A percentile compares a stretch with the other conserved stretches of the same genome.
These are phyloP conservation scores for Platerodrilus igneus DNA, from an alignment of 2,888 invertebrate species.

Conservation along the genomic window DNA sequence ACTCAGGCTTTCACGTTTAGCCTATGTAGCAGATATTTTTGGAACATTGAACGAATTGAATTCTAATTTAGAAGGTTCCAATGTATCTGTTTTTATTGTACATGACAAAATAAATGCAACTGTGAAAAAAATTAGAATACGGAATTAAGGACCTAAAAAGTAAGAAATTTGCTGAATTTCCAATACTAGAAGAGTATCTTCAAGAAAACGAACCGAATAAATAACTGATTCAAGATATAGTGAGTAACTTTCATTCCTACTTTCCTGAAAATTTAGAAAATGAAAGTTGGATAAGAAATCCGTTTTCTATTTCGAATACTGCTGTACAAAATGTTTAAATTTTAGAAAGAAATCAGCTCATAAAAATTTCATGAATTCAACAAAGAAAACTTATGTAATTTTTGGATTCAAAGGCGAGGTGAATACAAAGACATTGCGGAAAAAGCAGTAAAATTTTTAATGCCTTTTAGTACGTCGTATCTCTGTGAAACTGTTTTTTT, in stretches of 20 bases:
- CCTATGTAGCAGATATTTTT: too few species aligned
- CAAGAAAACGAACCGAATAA: constrained; percentile 2
- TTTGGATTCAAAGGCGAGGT: constrained; percentile 1
- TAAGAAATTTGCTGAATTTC: too few species aligned
- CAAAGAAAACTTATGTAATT: constrained; percentile 2
- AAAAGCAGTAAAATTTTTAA: constrained; percentile 1
- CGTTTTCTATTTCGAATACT: too few species aligned
- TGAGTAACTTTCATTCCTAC: constrained; percentile 5
- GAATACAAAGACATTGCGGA: constrained; percentile 1
- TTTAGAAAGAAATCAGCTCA: too few species aligned
- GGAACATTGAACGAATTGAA: too few species aligned
- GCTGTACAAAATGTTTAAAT: too few species aligned
- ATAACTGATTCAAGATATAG: constrained; percentile 5
- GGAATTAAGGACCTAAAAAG: neutral
- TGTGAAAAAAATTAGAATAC: constrained; percentile 1
- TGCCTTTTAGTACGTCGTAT: too few species aligned
- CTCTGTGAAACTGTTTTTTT: too few species aligned
- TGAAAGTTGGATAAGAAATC: constrained; percentile 2
- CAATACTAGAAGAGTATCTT: constrained; percentile 1
- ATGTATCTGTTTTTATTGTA: too few species aligned
- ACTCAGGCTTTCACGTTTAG: too few species aligned
- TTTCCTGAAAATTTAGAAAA: constrained; percentile 8
- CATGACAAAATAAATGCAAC: neutral
- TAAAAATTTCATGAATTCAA: too few species aligned
- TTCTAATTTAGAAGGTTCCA: too few species aligned